Base-by-base conservation (phyloP, 2,888 invertebrate genomes). In the Pollenia angustigena region DNA sequence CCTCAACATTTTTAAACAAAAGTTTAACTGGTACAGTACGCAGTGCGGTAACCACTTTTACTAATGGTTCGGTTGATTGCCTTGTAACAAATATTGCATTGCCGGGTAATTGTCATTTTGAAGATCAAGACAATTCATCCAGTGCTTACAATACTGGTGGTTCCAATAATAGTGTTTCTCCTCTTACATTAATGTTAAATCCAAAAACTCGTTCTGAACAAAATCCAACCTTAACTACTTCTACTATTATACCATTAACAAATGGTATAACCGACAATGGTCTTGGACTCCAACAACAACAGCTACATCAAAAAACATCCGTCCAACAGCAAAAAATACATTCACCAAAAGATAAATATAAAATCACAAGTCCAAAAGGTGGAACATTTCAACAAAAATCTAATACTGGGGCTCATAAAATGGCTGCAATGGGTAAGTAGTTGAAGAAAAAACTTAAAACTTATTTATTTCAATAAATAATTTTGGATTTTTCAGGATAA, bases 71-170 rank as follows among this genome's bases (percentile, higher is more conserved):
- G 1, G 89, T 85, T n/a, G 88, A 81, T 40, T 85, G 72, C 40
- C 46, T 72, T 40, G 68, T 79, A 62, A 44, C 81, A 32, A 72
- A 68, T 32, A 86, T 23, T 84, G 80, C 71, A 86, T 78, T 81
- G 71, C 78, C 82, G n/a, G 76, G 81, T 58, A 74, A 66, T 12
- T 40, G 46, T 0, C 81, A 79, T 44, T 23, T 62, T 2, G 95
- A 95, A 87, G 95, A 95, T 85, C 94, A 95, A 85, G 95, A 96
- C 86, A 94, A 94, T 87, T 95, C 95, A 66, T 96, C 96, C 50
- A 95, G 95, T 92, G 96, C 96, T 69, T 96, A 96, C 91, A 96
- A 96, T 90, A 96, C 96, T 2, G 96, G 96, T 2, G 96, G 96
- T 79, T 96, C 96, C n/a, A 96, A 96, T 90, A 95, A 96, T 89